Conservation (phyloP, 2,888 invertebrate genomes). For the Ochropacha duplaris region DNA sequence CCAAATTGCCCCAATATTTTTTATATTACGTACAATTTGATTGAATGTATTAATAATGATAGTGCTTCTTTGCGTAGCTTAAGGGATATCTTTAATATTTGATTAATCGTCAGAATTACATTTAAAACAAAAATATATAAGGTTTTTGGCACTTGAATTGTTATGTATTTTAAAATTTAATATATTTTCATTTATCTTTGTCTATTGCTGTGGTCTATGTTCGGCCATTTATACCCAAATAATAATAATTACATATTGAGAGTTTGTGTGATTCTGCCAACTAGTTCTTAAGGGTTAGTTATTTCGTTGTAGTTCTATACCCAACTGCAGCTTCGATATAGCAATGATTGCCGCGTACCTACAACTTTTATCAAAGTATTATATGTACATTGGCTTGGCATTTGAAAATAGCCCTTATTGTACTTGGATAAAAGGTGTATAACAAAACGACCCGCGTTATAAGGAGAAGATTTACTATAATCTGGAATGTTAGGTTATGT, state of each 20-base stretch:
- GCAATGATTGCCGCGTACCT: conserved; percentile 12
- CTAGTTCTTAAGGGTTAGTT: conserved; percentile 48
- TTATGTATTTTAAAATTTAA: conserved; percentile 9
- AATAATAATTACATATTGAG: conserved; percentile 6
- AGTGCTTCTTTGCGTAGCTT: conserved; percentile 2
- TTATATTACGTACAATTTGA: conserved; percentile 30
- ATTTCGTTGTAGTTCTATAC: conserved; percentile 40
- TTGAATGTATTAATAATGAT: conserved; percentile 14
- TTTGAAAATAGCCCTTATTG: background rate
- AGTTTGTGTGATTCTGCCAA: conserved; percentile 50
- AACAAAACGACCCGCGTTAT: background rate
- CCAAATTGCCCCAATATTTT: conserved; percentile 43
- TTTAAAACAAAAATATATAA: too few relatives aligned
- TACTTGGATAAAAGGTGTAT: conserved; percentile 8
- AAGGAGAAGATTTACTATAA: too few relatives aligned
- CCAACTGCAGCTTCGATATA: conserved; percentile 60
- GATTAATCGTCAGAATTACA: background rate
- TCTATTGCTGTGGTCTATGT: conserved; percentile 38
- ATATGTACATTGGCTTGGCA: background rate
- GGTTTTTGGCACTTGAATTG: background rate
- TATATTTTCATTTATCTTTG: background rate
- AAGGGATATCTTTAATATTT: background rate
- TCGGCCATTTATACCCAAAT: conserved; percentile 19
- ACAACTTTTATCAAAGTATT: background rate
- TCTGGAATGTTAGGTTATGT: conserved; percentile 16